Evolutionary conservation across 2,113 vertebrate genomes (phyloP), one percentile per base, ranked within the genome.

Genomic region (Sardina pilchardus): DNA sequence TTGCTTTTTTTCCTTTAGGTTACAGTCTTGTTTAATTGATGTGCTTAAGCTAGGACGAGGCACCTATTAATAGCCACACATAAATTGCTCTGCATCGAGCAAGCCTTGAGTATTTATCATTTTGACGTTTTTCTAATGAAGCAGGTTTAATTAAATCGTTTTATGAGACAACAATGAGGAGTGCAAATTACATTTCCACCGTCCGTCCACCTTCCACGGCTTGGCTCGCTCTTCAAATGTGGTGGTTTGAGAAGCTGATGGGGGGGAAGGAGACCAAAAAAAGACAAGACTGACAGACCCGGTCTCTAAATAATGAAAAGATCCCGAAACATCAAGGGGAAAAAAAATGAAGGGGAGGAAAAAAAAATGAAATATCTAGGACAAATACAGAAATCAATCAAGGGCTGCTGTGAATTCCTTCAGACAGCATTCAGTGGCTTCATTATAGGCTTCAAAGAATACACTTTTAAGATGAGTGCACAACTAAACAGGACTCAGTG

Each of bases 11-110:
- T 91, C 90, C 91, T 85, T 89, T 90, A 94, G 93, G 93, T 94
- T 94, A 89, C 85, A 87, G 85, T 85, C 89, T 85, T 91, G 90
- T 92, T 87, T 93, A 93, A 94, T 93, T 92, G 92, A 93, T 92
- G 91, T 86, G 88, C 86, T 90, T 91, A 89, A 92, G 88, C 88
- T 86, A 6, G 80, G 86, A 85, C 92, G 84, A 92, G 92, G 85
- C 92, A 91, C 91, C 91, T 94, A 94, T 95, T 94, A 94, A 94
- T 94, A 94, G 91, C 91, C 86, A 87, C 83, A 53, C 90, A 91
- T 90, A 92, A 93, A 93, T 94, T 90, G 91, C 89, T 92, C 92
- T 75, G 87, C 91, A 90, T 91, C 84, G 48, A 85, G 88, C 89
- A 85, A 91, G 91, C 86, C 87, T 86, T 90, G 83, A 90, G 84